Base-by-base conservation (phyloP, 2,113 vertebrate species). In the Macaca nemestrina region DNA sequence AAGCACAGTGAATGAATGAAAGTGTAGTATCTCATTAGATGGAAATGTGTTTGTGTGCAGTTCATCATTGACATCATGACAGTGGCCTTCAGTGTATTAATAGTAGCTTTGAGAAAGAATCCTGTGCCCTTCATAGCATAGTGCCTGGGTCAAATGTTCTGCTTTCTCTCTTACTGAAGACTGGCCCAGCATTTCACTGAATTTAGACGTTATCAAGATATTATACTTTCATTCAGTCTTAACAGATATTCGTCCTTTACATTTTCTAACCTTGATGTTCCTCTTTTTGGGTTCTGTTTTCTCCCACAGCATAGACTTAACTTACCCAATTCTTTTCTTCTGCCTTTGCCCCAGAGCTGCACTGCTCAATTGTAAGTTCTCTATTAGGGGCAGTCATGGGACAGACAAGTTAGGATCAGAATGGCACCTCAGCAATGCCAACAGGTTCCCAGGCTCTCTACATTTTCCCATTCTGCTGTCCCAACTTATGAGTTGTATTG, bases 271-370 rank as follows among this genome's bases (percentile, higher is more conserved):
- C 30, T 92, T 79, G 50, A 91, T 43, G 52, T 55, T 23, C 12
- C 13, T 93, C 82, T 82, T 32, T 97, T 84, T 93, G 8, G 78
- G 91, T 93, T 85, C 78, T 87, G 40, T 68, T 93, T 93, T 93
- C 30, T 55, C 32, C 32, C 59, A 55, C 30, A 35, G 18, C 50
- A 48, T n/a, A 38, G 20, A 55, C 68, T 94, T 82, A 61, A 55
- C 18, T 88, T 73, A 76, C 32, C 40, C 45, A 95, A 3, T n/a
- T 27, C 5, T 43, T 93, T 64, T 20, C 30, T 61, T 45, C n/a
- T 92, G 35, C 9, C 30, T 50, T 93, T 96, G 73, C 13, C 57
- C 55, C 73, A 61, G 23, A 52, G 57, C 68, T 78, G 25, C 38
- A 11, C 16, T 22, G 6, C 30, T 85, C 55, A 75, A 11, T 73